These are phyloP conservation scores for Ramphastos sulfuratus DNA, from an alignment of 2,113 vertebrate species.

Conservation along the genomic window DNA sequence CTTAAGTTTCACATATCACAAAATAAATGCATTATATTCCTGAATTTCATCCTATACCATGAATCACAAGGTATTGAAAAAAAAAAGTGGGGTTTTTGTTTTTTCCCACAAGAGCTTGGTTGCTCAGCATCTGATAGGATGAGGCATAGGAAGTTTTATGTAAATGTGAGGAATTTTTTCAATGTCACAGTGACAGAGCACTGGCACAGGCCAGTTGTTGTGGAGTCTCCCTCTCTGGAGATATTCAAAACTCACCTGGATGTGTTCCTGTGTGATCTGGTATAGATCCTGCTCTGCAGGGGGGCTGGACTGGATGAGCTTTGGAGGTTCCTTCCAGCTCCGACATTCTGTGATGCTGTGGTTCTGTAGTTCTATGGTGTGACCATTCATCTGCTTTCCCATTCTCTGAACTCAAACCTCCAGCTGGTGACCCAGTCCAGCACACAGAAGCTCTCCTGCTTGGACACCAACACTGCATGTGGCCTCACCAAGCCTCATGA, in stretches of 20 bases:
- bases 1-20: neutral
- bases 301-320: too few relatives aligned
- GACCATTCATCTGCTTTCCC: neutral
- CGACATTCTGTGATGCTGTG: too few relatives aligned
- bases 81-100: too few relatives aligned
- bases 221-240: too few relatives aligned
- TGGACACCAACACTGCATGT: neutral
- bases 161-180: too few relatives aligned
- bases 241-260: too few relatives aligned
- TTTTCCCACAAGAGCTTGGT: neutral
- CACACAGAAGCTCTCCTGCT: fast-evolving
- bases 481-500: neutral
- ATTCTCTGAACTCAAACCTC: neutral
- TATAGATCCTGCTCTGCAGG: too few relatives aligned
- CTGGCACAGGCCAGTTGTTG: too few relatives aligned
- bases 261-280: too few relatives aligned
- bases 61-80: neutral
- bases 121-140: neutral
- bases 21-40: neutral
- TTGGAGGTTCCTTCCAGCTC: neutral
- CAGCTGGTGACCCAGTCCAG: neutral
- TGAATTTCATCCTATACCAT: neutral
- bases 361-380: too few relatives aligned
- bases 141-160: too few relatives aligned
- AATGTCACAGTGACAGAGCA: too few relatives aligned